Percentiles rank a stretch among this genome's conserved stretches.
phyloP scores from a whole-genome alignment of 2,113 vertebrate genomes.

The Ovibos moschatus region DNA sequence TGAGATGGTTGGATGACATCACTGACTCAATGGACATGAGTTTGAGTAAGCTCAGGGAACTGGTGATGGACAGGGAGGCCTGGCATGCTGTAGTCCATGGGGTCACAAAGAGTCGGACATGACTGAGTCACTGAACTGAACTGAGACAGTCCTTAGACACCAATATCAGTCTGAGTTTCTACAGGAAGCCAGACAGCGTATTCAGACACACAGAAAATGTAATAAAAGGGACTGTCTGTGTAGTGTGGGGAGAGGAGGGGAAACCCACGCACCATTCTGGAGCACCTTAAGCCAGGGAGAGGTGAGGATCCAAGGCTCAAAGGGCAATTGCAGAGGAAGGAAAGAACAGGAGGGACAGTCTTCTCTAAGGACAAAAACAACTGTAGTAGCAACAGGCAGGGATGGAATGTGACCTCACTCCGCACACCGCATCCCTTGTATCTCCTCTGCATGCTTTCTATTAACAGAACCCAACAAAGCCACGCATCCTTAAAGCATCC shows the following conservation, averaged over 20 bases:
- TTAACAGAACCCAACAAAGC: background rate
- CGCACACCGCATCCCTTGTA: fast-evolving
- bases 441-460: background rate
- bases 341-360: fast-evolving
- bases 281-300: fast-evolving
- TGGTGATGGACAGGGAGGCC: background rate
- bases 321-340: background rate
- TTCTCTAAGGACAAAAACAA: background rate
- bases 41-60: background rate
- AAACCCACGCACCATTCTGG: background rate
- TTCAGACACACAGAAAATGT: too few species aligned
- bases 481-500: fast-evolving
- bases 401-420: too few species aligned
- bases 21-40: background rate
- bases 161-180: background rate
- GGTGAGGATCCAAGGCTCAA: background rate
- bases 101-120: background rate
- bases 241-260: background rate
- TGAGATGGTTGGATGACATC: background rate
- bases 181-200: background rate
- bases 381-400: background rate
- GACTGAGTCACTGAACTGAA: background rate
- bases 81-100: background rate
- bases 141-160: background rate
- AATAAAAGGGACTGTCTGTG: background rate